Base-by-base conservation (phyloP, 2,888 invertebrate genomes). In the Vesta saturnalis region DNA sequence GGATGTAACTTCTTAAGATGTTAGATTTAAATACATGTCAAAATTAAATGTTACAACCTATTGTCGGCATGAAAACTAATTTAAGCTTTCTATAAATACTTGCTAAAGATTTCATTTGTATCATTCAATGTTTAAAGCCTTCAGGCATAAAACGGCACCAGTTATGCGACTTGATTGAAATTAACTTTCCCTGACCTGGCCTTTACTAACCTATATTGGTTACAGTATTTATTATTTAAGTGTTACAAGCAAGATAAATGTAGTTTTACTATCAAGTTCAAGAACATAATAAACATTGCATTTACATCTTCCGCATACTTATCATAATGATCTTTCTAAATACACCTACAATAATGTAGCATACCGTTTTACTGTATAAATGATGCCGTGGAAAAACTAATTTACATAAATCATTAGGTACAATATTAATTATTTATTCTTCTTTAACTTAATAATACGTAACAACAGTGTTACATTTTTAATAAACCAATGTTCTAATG, bases 141-240 rank as follows among this genome's bases (percentile, higher is more conserved):
- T 61, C 19, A 43, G 47, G 61, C 60, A 39, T 52, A 16, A 30
- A 69, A 69, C 64, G 68, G 69, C 64, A 69, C 69, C 61, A 52
- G 64, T 60, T 69, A 69, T 60, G 55, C 39, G 60, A 52, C 18
- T 22, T 39, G 60, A 69, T 69, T 64, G 64, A 64, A 69, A 69
- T 69, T 69, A 52, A 69, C 69, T 69, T 69, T 69, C 69, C 60
- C 69, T 69, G 69, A 69, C 69, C 69, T 57, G 69, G 64, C 64
- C 69, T 69, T 69, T 64, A 16, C 56, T 69, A 65, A 69, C 69
- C 69, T 35, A 69, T 60, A 61, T 69, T 65, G 43, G 54, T 49
- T 46, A 35, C 30, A 64, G 64, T 56, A 68, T 30, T 6, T 60
- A 64, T 60, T 60, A 54, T 47, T 56, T 63, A 68, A 68, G 68